Evolutionary conservation across 2,113 vertebrate species (phyloP), one percentile per base, ranked within the genome.

Genomic region (Barbus barbus): DNA sequence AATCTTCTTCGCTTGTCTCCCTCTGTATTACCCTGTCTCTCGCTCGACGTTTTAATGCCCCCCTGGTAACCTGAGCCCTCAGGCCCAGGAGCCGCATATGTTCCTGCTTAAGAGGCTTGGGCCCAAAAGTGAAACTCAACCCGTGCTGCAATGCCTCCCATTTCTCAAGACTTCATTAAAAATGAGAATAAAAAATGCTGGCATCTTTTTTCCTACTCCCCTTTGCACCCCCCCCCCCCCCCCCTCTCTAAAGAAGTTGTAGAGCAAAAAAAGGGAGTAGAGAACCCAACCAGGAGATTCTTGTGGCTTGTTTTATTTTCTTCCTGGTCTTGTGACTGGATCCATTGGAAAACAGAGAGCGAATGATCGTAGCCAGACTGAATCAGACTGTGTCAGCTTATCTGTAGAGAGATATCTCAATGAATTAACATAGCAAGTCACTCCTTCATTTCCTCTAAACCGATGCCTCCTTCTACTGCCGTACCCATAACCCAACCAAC

Each of bases 31-130:
- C 4, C 22, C 20, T n/a, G 18, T 33, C n/a, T 44, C 31, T 78
- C 18, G 9, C 31, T 77, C 12, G 1, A 48, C 5, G 33, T 84
- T 79, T 84, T 24, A 84, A 65, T 78, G 83, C 36, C 48, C 83
- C 83, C 60, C 58, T 53, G 12, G 86, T 86, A 89, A 93, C 86
- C 87, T 89, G 61, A 77, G 33, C 74, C 74, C 53, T 11, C 69
- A n/a, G 86, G 79, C 87, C 89, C 88, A 89, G 85, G 89, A 91
- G 90, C 85, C 87, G 90, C 93, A 94, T 92, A 94, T 95, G 94
- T 90, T 94, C 87, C 83, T 94, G 90, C 90, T 95, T 94, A 93
- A 90, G 91, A 89, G 73, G 26, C 87, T 90, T 85, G 89, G 86
- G 82, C 88, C 88, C 91, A 89, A 89, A 89, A 92, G 91, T 91